A percentile compares a stretch with the other conserved stretches of the same genome.
These are phyloP conservation scores for Hofmannophila pseudospretella DNA, from an alignment of 2,888 invertebrate genomes.

Conservation along the genomic window DNA sequence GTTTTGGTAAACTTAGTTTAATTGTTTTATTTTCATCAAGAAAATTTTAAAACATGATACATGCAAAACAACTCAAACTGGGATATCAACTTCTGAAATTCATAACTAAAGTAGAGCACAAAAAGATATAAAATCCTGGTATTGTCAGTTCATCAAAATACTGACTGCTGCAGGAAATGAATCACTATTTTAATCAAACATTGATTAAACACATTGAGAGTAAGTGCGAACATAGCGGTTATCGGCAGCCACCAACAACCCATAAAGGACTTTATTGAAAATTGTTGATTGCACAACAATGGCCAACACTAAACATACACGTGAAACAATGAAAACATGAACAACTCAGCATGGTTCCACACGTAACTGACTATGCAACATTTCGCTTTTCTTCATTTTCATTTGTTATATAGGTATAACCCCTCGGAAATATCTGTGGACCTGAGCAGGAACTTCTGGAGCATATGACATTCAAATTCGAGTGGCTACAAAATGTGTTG, in stretches of 20 bases:
- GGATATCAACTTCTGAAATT: too few species aligned
- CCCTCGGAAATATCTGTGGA: too few species aligned
- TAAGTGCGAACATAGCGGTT: constrained; percentile 38
- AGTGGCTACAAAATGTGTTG: too few species aligned
- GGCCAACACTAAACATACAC: constrained; percentile 52
- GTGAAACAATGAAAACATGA: constrained; percentile 58
- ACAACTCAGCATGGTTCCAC: constrained; percentile 31
- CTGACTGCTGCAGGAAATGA: constrained; percentile 36
- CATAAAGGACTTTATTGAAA: constrained; percentile 71
- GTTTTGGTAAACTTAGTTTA: too few species aligned
- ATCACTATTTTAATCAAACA: constrained; percentile 50
- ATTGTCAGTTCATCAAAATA: constrained; percentile 3
- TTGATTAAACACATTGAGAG: constrained; percentile 50
- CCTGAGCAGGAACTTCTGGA: too few species aligned
- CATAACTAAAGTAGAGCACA: neutral
- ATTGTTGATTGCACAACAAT: constrained; percentile 72
- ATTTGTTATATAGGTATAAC: too few species aligned
- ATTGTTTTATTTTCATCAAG: too few species aligned
- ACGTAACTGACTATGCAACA: constrained; percentile 26
- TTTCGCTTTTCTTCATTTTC: constrained; percentile 31
- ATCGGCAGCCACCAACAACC: constrained; percentile 51
- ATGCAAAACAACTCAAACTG: too few species aligned
- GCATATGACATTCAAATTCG: too few species aligned
- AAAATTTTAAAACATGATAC: too few species aligned
- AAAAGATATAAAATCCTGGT: neutral